Base-by-base conservation (phyloP, 2,113 vertebrate species). In the Tragelaphus strepsiceros region DNA sequence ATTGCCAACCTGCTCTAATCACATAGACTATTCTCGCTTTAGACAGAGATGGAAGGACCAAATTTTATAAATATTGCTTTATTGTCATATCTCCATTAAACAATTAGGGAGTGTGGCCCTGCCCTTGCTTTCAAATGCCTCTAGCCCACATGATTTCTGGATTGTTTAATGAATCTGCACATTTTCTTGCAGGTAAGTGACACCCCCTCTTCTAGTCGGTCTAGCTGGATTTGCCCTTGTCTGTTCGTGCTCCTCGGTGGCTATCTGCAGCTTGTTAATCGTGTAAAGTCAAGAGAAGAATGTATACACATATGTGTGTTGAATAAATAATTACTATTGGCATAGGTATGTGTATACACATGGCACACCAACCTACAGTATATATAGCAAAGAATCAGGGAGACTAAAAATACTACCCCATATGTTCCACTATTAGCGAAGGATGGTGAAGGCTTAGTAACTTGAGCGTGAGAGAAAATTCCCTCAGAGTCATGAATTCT, bases 231-330 rank as follows among this genome's bases (percentile, higher is more conserved):
- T 97, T 98, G 98, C 98, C 98, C 97, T 97, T 97, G 98, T 98
- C 97, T 87, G 98, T 97, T 96, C 97, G 97, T 96, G 96, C 97
- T 93, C 98, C 98, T 98, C 98, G 98, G 97, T 98, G 98, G 98
- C 98, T 98, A 97, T 97, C 98, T 98, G 98, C 98, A 98, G 98
- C 98, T 99, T 98, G 98, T 98, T 98, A 98, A 98, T 97, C 97
- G 93, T 98, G 98, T 98, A 98, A 91, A 99, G 98, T 98, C 98
- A 98, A 99, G 98, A 98, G 98, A 98, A 97, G 98, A 98, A 97
- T 94, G 96, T 95, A 98, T 98, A 98, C 98, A 98, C 98, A 98
- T 97, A 93, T 94, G 98, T 91, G 97, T 98, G 97, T 98, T 98
- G 98, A 96, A 90, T 94, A 90, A 92, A 89, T 97, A 87, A 85